Conservation (phyloP, 2,888 invertebrate genomes). For the Sthenelais limicola region DNA sequence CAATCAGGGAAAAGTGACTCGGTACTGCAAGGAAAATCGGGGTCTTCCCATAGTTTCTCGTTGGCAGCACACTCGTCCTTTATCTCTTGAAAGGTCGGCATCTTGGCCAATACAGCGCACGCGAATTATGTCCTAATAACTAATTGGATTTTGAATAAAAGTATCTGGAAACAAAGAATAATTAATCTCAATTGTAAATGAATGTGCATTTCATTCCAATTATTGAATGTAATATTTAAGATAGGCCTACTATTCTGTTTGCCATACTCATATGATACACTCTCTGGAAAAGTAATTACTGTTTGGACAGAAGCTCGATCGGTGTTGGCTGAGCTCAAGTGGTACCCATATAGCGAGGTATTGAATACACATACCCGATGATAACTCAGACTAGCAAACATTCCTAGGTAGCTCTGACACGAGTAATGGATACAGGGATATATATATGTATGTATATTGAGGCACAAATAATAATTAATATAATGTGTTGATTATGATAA, state of each 20-base stretch:
- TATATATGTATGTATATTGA: not conserved
- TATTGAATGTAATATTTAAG: not conserved
- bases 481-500: not conserved
- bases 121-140: too few relatives aligned
- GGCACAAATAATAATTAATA: not conserved
- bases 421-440: not conserved
- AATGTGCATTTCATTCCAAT: not conserved
- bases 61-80: not conserved
- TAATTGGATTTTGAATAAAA: not conserved
- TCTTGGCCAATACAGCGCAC: too few relatives aligned
- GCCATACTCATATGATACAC: too few relatives aligned
- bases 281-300: too few relatives aligned
- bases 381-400: not conserved
- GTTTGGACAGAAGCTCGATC: too few relatives aligned
- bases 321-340: too few relatives aligned
- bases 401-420: not conserved
- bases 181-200: not conserved
- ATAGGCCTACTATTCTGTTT: not conserved
- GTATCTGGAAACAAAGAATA: not conserved
- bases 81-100: slow-evolving; percentile 1
- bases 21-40: slow-evolving; percentile 7
- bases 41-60: slow-evolving; percentile 15
- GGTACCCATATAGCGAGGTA: too few relatives aligned
- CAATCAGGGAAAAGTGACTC: slow-evolving; percentile 13
- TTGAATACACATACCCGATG: too few relatives aligned